Conservation (phyloP, 2,113 vertebrate genomes). For the Sapayoa aenigma region DNA sequence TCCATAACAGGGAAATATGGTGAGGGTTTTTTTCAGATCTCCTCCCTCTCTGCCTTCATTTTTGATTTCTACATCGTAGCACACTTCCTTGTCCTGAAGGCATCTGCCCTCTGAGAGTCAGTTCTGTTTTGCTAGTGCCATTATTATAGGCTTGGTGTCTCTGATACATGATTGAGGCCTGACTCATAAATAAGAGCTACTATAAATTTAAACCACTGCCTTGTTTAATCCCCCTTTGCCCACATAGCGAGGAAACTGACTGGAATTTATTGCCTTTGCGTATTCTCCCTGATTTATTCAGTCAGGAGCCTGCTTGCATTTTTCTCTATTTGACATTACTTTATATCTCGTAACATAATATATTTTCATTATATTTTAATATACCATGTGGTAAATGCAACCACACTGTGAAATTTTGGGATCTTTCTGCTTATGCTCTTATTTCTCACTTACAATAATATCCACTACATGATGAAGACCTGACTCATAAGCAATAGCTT, state of each 20-base stretch:
- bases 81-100: conserved; percentile 51
- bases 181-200: conserved; percentile 70
- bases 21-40: conserved; percentile 2
- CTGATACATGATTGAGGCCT: conserved; percentile 71
- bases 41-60: conserved; percentile 1
- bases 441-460: conserved; percentile 26
- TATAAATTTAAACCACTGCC: conserved; percentile 72
- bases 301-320: conserved; percentile 65
- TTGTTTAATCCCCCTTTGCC: conserved; percentile 72
- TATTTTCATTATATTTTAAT: conserved; percentile 68
- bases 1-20: not conserved
- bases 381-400: conserved; percentile 31
- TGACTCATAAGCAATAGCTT: conserved; percentile 47
- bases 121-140: conserved; percentile 61
- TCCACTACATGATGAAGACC: conserved; percentile 20
- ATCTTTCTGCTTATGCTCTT: conserved; percentile 12
- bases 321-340: conserved; percentile 66
- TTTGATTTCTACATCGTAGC: not conserved
- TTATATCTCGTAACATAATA: conserved; percentile 55
- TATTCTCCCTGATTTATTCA: conserved; percentile 71
- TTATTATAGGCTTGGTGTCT: conserved; percentile 65
- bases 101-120: conserved; percentile 36
- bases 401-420: conserved; percentile 14
- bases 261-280: conserved; percentile 68
- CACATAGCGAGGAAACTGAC: conserved; percentile 67